Conservation (phyloP, 2,797 vertebrate species). For the Syndactyla subalaris region DNA sequence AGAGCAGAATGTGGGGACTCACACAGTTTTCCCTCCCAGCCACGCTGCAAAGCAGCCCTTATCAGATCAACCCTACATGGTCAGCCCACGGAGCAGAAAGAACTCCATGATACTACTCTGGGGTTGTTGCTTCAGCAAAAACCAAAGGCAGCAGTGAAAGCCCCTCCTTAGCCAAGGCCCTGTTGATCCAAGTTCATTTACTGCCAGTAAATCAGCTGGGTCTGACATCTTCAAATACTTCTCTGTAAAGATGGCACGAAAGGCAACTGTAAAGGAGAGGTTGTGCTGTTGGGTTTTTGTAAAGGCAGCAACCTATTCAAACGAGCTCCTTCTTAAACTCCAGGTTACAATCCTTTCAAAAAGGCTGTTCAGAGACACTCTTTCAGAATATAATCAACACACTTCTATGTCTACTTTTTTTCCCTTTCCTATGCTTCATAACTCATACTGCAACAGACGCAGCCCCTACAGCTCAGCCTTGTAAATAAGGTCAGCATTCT, state of each 20-base stretch:
- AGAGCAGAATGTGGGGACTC: neutral
- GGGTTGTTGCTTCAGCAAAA: neutral
- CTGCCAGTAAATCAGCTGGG: neutral
- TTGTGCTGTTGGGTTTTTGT: neutral
- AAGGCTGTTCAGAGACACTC: neutral
- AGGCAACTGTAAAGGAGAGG: neutral
- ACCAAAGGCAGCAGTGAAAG: neutral
- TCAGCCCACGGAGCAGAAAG: neutral
- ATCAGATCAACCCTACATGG: neutral
- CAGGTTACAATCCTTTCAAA: neutral
- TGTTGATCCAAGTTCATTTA: neutral
- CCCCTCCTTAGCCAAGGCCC: neutral
- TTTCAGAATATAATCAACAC: neutral
- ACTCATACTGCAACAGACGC: neutral
- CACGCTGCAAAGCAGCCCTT: neutral
- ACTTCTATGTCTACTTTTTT: neutral
- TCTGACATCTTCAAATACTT: neutral
- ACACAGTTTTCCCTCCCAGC: neutral
- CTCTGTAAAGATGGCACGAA: neutral
- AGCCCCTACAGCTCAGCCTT: neutral
- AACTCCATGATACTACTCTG: neutral
- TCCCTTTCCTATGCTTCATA: neutral
- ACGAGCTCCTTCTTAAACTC: neutral
- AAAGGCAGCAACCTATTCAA: neutral
- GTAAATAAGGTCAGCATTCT: neutral